Evolutionary conservation across 2,113 vertebrate genomes (phyloP).

Genomic region (Ptilonorhynchus violaceus): DNA sequence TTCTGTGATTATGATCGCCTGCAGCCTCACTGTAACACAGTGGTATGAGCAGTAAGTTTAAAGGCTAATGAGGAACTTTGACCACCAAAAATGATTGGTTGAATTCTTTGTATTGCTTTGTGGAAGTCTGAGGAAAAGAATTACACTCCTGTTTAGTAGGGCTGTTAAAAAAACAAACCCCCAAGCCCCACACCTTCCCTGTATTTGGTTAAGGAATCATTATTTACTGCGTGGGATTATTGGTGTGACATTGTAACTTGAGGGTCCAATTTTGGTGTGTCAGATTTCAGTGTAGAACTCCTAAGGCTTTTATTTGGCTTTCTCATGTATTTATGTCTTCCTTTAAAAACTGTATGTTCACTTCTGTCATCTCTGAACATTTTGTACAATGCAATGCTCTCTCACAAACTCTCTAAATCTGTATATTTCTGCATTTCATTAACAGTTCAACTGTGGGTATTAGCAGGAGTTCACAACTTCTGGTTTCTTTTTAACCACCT

Average conservation of each 20-base stretch:
- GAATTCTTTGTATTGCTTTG: neutral
- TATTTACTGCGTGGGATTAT: neutral
- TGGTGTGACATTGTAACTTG: neutral
- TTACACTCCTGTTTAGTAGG: neutral
- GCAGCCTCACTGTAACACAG: neutral
- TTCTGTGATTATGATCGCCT: neutral
- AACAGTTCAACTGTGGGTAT: neutral
- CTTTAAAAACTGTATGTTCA: neutral
- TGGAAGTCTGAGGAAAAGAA: neutral
- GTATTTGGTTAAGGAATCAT: neutral
- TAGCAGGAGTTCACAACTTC: neutral
- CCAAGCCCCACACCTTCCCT: neutral
- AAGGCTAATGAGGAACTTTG: constrained; percentile 6
- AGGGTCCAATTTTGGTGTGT: constrained; percentile 10
- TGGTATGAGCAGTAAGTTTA: neutral
- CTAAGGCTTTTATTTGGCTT: neutral
- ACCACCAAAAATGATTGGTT: neutral
- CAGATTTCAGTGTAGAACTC: neutral
- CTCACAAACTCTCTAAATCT: constrained; percentile 35
- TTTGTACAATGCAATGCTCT: neutral
- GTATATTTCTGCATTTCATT: constrained; percentile 50
- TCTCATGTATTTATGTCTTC: neutral
- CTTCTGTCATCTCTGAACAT: neutral
- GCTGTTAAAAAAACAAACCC: neutral
- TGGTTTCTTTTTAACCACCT: neutral